A percentile compares a stretch with the other conserved stretches of the same genome.
Evolutionary conservation across 2,888 invertebrate genomes (phyloP).

Genomic region (Clusia tigrina): DNA sequence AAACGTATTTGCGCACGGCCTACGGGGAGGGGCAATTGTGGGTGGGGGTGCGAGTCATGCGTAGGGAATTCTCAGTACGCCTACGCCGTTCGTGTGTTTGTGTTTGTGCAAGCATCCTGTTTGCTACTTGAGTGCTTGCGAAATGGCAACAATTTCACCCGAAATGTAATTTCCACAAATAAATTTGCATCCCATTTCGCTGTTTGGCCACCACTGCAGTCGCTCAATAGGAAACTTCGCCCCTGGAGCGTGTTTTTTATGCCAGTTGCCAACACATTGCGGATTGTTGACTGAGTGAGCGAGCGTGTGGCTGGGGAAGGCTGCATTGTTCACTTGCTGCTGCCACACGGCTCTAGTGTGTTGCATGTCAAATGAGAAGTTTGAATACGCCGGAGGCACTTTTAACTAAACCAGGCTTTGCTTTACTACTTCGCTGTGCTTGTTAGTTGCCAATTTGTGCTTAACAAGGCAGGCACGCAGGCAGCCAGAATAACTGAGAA

Average conservation of each 20-base stretch:
- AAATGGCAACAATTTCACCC: conserved; percentile 10
- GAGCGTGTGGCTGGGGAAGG: conserved; percentile 7
- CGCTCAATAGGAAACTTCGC: neutral
- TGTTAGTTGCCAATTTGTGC: conserved; percentile 34
- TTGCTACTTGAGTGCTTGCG: neutral
- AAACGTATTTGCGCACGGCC: conserved; percentile 33
- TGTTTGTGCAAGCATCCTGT: neutral
- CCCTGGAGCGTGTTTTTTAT: neutral
- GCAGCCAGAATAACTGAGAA: conserved; percentile 10
- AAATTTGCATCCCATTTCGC: too few relatives aligned
- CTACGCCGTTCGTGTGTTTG: neutral
- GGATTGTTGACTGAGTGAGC: neutral
- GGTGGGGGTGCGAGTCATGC: conserved; percentile 1
- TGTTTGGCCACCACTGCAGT: too few relatives aligned
- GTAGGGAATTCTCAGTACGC: neutral
- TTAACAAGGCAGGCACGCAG: conserved; percentile 26
- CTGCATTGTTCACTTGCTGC: conserved; percentile 35
- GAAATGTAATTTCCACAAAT: conserved; percentile 1
- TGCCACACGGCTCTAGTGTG: neutral
- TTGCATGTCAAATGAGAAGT: conserved; percentile 27
- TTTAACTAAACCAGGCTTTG: conserved; percentile 15
- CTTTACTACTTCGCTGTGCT: too few relatives aligned
- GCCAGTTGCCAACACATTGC: neutral
- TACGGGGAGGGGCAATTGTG: neutral
- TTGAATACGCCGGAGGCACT: conserved; percentile 38